Conservation (phyloP, 2,113 vertebrate species). For the Rhinolophus ferrumequinum region DNA sequence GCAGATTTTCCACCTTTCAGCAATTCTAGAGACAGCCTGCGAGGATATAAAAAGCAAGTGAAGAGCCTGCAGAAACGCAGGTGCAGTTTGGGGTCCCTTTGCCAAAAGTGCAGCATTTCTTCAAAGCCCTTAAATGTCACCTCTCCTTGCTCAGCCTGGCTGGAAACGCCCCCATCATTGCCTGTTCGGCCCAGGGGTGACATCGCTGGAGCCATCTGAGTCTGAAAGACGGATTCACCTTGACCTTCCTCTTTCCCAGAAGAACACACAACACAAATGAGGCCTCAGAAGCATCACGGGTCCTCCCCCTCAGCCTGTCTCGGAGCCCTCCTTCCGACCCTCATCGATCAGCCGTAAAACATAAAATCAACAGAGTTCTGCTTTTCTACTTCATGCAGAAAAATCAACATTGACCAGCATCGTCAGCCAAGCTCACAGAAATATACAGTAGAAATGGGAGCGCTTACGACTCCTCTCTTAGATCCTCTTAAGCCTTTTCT, state of each 20-base stretch:
- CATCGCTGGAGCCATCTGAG: neutral
- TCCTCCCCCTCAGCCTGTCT: constrained; percentile 45
- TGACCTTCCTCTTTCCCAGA: constrained; percentile 62
- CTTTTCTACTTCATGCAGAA: constrained; percentile 62
- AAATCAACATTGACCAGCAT: constrained; percentile 53
- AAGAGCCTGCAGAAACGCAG: constrained; percentile 72
- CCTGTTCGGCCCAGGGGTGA: constrained; percentile 37
- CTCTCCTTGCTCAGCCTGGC: neutral
- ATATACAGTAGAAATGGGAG: neutral
- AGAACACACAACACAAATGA: constrained; percentile 50
- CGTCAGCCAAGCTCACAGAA: constrained; percentile 8
- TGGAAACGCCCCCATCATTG: constrained; percentile 32
- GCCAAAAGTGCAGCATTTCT: constrained; percentile 65
- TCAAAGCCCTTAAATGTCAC: constrained; percentile 68
- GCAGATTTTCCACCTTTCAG: constrained; percentile 69
- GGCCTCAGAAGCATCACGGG: constrained; percentile 41
- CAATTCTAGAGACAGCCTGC: constrained; percentile 29
- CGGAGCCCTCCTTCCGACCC: constrained; percentile 62
- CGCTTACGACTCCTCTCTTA: neutral
- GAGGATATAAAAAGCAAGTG: constrained; percentile 74
- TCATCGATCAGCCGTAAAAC: constrained; percentile 65
- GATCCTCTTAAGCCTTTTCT: constrained; percentile 53
- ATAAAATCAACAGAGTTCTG: constrained; percentile 68
- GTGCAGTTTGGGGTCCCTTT: constrained; percentile 62
- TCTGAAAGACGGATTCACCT: constrained; percentile 60